A percentile compares a stretch with the other conserved stretches of the same genome.
These are phyloP conservation scores for Amiota mariae DNA, from an alignment of 2,888 invertebrate genomes.

Conservation along the genomic window DNA sequence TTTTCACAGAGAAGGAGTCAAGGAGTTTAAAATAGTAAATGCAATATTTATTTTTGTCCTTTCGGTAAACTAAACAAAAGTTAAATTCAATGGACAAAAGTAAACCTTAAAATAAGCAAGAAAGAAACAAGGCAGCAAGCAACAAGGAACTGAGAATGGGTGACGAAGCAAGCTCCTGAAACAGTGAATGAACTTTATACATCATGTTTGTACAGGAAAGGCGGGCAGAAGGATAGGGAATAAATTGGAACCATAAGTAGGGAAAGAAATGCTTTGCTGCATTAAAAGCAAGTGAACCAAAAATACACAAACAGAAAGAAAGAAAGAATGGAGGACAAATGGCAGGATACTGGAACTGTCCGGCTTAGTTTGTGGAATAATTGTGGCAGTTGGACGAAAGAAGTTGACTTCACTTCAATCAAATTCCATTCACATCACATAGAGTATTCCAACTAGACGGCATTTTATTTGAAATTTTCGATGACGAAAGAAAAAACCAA, in stretches of 20 bases:
- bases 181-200: slow-evolving; percentile 25
- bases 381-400: no score
- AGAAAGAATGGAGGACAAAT: no score
- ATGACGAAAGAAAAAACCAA: no score
- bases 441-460: neutral
- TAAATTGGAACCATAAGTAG: no score
- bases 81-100: slow-evolving; percentile 14
- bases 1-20: neutral
- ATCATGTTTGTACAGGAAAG: neutral
- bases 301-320: no score
- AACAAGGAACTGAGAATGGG: neutral
- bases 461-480: neutral
- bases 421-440: slow-evolving; percentile 6
- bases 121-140: neutral
- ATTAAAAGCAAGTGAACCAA: no score
- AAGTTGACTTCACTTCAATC: no score
- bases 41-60: slow-evolving; percentile 19
- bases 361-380: no score
- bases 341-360: no score
- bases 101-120: slow-evolving; percentile 20
- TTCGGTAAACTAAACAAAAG: slow-evolving; percentile 9
- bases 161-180: neutral
- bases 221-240: no score
- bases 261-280: no score
- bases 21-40: slow-evolving; percentile 13